Evolutionary conservation across 2,888 invertebrate genomes (phyloP).

Genomic region (Melanotus villosus): DNA sequence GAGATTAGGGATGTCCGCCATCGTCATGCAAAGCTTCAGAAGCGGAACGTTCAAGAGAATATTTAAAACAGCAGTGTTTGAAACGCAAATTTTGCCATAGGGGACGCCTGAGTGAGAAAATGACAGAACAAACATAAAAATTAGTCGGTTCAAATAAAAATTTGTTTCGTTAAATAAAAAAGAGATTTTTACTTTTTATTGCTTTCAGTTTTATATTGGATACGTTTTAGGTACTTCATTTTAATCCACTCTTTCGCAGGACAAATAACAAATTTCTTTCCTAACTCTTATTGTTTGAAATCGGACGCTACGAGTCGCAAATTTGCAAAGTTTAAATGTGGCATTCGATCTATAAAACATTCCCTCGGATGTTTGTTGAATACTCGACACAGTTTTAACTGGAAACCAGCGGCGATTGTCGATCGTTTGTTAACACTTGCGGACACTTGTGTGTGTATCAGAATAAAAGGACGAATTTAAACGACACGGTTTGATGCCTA

Average conservation of each 20-base stretch:
- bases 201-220: conserved; percentile 7
- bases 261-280: conserved; percentile 12
- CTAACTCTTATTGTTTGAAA: conserved; percentile 14
- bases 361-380: conserved; percentile 30
- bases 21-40: not conserved
- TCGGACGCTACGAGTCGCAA: conserved; percentile 22
- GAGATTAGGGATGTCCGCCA: conserved; percentile 48
- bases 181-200: no score
- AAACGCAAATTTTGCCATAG: not conserved
- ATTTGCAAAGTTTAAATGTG: conserved; percentile 21
- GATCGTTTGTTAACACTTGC: not conserved
- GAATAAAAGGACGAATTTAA: no score
- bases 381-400: conserved; percentile 37
- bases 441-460: conserved; percentile 1
- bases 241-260: conserved; percentile 3
- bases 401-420: conserved; percentile 12
- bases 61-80: not conserved
- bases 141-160: no score
- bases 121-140: no score
- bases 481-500: not conserved
- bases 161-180: no score
- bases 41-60: not conserved
- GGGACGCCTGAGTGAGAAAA: no score
- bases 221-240: not conserved
- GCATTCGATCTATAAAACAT: conserved; percentile 33